A percentile compares a stretch with the other conserved stretches of the same genome.
These are phyloP conservation scores for Paramisgurnus dabryanus DNA, from an alignment of 2,113 vertebrate genomes.

Conservation along the genomic window DNA sequence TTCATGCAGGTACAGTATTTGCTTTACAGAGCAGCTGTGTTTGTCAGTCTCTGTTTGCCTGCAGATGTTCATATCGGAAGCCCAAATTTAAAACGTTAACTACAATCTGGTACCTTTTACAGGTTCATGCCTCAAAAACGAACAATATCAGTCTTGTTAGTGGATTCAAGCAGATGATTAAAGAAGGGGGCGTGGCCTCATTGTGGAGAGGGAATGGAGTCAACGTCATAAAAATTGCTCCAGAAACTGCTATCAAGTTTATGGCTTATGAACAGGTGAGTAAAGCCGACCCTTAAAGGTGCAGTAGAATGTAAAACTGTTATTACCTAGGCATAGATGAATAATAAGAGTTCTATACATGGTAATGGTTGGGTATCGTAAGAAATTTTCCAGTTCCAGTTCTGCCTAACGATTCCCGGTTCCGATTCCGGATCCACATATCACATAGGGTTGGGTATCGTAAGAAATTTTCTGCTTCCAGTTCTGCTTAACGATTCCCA, in stretches of 20 bases:
- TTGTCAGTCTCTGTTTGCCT: not conserved
- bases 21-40: not conserved
- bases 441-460: too few species aligned
- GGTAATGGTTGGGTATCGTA: too few species aligned
- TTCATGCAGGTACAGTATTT: constrained; percentile 91
- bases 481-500: too few species aligned
- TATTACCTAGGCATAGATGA: too few species aligned
- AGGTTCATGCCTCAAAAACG: constrained; percentile 91
- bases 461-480: too few species aligned
- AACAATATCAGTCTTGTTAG: constrained; percentile 85
- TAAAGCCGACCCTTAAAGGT: not conserved
- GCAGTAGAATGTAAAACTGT: too few species aligned
- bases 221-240: constrained; percentile 97
- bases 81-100: not conserved
- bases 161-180: constrained; percentile 93
- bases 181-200: constrained; percentile 87
- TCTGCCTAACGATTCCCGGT: too few species aligned
- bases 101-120: constrained; percentile 35
- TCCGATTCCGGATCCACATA: too few species aligned
- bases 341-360: too few species aligned
- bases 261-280: constrained; percentile 95
- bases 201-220: constrained; percentile 96
- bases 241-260: constrained; percentile 97
- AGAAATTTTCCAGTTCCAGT: too few species aligned
- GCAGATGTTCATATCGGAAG: not conserved